Conservation (phyloP, 2,888 invertebrate species). For the Alitta virens region DNA sequence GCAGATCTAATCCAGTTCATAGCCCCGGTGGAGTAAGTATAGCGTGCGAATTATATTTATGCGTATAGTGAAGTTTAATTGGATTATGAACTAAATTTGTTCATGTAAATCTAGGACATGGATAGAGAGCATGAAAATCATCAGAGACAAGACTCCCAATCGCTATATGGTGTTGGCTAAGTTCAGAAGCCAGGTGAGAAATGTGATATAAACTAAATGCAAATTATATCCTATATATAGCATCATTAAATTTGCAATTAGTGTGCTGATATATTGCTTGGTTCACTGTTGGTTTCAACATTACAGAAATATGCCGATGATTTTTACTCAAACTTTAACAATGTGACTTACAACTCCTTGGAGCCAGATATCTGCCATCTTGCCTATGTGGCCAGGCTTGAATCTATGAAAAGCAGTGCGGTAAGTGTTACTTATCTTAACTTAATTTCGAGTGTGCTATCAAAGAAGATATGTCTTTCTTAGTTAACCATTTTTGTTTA, state of each 20-base stretch:
- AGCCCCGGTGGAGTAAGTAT: slow-evolving; percentile 73
- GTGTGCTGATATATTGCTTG: too few species aligned
- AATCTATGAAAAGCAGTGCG: slow-evolving; percentile 73
- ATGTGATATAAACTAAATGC: too few species aligned
- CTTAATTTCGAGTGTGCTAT: too few species aligned
- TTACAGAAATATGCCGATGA: slow-evolving; percentile 77
- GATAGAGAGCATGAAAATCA: slow-evolving; percentile 86
- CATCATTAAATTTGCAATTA: too few species aligned
- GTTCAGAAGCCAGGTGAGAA: slow-evolving; percentile 64
- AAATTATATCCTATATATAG: too few species aligned
- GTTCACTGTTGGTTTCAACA: too few species aligned
- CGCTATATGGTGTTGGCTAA: slow-evolving; percentile 97
- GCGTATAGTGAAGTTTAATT: too few species aligned
- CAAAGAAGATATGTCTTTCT: background rate
- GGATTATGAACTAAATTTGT: background rate
- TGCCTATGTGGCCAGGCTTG: slow-evolving; percentile 91
- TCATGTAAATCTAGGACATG: slow-evolving; percentile 63
- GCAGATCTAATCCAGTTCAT: slow-evolving; percentile 91
- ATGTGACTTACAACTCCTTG: slow-evolving; percentile 86
- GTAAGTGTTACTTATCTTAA: too few species aligned
- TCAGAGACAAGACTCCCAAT: slow-evolving; percentile 83
- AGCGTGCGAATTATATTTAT: too few species aligned
- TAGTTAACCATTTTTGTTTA: background rate
- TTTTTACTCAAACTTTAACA: slow-evolving; percentile 91
- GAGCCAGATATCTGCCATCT: slow-evolving; percentile 91